Conservation (phyloP, 2,797 vertebrate species). For the Chaetodon trifasciatus region DNA sequence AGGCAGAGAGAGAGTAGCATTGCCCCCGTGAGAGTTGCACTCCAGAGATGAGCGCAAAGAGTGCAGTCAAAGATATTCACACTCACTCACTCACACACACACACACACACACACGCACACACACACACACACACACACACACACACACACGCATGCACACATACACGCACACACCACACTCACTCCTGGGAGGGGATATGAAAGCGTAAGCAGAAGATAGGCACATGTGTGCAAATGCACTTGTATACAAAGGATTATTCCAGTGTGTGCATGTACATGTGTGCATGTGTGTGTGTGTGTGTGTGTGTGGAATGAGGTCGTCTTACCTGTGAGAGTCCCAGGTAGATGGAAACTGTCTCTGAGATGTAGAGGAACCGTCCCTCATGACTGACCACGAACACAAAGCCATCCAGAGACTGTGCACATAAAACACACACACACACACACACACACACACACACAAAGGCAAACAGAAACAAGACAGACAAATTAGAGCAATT, state of each 20-base stretch:
- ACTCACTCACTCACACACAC: slow-evolving; percentile 58
- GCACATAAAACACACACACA: slow-evolving; percentile 50
- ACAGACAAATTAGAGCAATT: slow-evolving; percentile 86
- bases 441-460: slow-evolving; percentile 45
- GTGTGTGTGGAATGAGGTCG: slow-evolving; percentile 39
- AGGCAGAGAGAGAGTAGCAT: slow-evolving; percentile 46
- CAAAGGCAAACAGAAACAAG: slow-evolving; percentile 80
- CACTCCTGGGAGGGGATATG: slow-evolving; percentile 63
- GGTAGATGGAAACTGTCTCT: slow-evolving; percentile 94
- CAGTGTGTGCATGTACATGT: slow-evolving; percentile 17
- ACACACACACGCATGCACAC: slow-evolving; percentile 17
- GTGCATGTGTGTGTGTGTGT: slow-evolving; percentile 17
- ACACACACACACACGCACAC: slow-evolving; percentile 27
- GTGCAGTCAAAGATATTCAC: slow-evolving; percentile 77
- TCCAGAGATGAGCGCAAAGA: slow-evolving; percentile 71
- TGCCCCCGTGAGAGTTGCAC: slow-evolving; percentile 72
- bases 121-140: slow-evolving; percentile 52
- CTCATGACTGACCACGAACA: slow-evolving; percentile 93
- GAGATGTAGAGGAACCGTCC: slow-evolving; percentile 95
- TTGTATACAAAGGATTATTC: slow-evolving; percentile 65
- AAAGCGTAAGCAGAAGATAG: slow-evolving; percentile 61
- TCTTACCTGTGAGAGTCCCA: slow-evolving; percentile 94
- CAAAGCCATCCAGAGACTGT: slow-evolving; percentile 94
- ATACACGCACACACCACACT: slow-evolving; percentile 6
- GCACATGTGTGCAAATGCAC: slow-evolving; percentile 63